A percentile compares a stretch with the other conserved stretches of the same genome.
These are phyloP conservation scores for Leuciscus waleckii DNA, from an alignment of 2,797 vertebrate species.

Conservation along the genomic window DNA sequence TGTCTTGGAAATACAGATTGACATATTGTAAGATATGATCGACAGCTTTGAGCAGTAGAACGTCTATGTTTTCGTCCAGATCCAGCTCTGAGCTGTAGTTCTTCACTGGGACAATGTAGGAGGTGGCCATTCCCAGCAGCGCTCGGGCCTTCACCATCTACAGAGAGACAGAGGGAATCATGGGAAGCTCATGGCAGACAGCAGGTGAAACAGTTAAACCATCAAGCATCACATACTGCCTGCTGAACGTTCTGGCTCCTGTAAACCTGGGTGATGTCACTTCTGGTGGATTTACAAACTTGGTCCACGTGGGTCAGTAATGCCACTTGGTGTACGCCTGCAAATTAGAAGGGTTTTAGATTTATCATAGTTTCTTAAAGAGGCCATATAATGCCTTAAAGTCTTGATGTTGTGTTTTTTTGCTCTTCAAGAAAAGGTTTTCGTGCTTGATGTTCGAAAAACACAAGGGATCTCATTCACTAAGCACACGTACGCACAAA, in stretches of 20 bases:
- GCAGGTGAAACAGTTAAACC: neutral
- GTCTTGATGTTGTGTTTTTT: neutral
- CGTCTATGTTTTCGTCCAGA: conserved; percentile 73
- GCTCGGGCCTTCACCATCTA: conserved; percentile 75
- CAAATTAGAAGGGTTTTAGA: neutral
- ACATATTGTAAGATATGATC: conserved; percentile 80
- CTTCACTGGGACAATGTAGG: conserved; percentile 85
- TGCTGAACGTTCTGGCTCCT: conserved; percentile 55
- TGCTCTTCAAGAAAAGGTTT: neutral
- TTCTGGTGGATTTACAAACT: conserved; percentile 57
- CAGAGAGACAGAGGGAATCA: conserved; percentile 39
- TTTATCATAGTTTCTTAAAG: neutral
- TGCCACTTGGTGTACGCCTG: conserved; percentile 78
- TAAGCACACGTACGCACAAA: neutral
- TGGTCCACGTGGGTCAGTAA: conserved; percentile 75
- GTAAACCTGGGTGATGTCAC: conserved; percentile 68
- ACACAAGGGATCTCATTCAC: neutral
- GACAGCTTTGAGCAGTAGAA: conserved; percentile 76
- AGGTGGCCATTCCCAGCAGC: conserved; percentile 81
- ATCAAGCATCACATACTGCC: conserved; percentile 54
- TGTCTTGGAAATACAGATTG: conserved; percentile 76
- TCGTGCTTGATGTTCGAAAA: neutral
- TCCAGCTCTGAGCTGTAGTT: conserved; percentile 80
- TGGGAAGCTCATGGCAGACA: neutral
- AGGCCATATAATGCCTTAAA: too few relatives aligned